phyloP scores from a whole-genome alignment of 2,797 vertebrate genomes.

The Adrianichthys oophorus region DNA sequence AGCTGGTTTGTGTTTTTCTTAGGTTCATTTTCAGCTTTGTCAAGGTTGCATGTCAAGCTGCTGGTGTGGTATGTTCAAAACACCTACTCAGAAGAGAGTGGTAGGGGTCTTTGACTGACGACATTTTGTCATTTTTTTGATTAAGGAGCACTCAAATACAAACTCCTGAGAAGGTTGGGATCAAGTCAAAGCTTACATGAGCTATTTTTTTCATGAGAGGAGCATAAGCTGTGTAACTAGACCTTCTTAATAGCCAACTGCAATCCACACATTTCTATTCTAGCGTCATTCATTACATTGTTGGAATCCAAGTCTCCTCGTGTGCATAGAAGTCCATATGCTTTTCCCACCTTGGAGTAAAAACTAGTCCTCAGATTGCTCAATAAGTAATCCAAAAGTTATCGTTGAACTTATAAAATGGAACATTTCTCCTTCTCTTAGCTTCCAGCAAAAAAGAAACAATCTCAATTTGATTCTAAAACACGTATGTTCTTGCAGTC shows the following conservation, averaged over 20 bases:
- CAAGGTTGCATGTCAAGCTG: background rate
- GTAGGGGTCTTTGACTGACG: background rate
- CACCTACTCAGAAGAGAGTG: background rate
- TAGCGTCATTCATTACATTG: background rate
- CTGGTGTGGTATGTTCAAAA: background rate
- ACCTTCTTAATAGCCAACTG: background rate
- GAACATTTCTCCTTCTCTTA: background rate
- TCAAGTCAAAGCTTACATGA: background rate
- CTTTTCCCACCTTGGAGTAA: background rate
- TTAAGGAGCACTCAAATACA: background rate
- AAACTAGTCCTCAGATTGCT: background rate
- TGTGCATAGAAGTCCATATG: background rate
- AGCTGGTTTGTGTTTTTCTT: conserved; percentile 38
- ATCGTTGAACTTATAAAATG: background rate
- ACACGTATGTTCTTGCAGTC: too few species aligned
- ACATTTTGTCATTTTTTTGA: background rate
- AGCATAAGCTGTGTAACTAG: background rate
- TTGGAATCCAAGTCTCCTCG: background rate
- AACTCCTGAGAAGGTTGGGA: background rate
- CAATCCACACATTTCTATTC: background rate
- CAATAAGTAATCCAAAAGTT: background rate
- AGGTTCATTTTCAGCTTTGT: background rate
- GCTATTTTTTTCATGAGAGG: background rate
- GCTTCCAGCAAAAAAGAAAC: conserved; percentile 4
- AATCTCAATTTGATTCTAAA: background rate